Percentiles rank a stretch among this genome's conserved stretches.
Evolutionary conservation across 1,140 invertebrate species (phyloP).

Genomic region (Goniozus legneri): DNA sequence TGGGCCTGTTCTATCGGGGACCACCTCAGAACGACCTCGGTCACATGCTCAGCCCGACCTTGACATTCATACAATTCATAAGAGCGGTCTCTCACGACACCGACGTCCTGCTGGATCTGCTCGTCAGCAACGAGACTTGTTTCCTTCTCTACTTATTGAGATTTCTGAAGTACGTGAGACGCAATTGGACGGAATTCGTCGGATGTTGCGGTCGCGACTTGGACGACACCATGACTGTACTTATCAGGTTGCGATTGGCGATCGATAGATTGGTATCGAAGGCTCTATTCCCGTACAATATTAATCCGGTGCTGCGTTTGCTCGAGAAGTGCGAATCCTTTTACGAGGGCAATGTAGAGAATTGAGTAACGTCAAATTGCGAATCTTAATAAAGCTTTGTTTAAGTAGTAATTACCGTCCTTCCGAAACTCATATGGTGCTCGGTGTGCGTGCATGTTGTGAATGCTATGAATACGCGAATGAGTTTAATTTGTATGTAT

Average conservation of each 20-base stretch:
- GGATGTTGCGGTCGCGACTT: conserved; percentile 72
- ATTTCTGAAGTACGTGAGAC: conserved; percentile 79
- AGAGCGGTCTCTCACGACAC: conserved; percentile 79
- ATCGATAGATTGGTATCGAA: conserved; percentile 79
- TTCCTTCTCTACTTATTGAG: conserved; percentile 82
- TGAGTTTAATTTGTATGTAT: too few relatives aligned
- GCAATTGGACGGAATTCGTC: conserved; percentile 81
- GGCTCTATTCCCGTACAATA: conserved; percentile 85
- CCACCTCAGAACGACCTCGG: conserved; percentile 73
- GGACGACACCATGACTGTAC: conserved; percentile 78
- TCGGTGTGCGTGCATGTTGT: too few relatives aligned
- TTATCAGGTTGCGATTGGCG: conserved; percentile 74
- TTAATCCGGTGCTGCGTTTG: conserved; percentile 79
- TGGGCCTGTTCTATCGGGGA: conserved; percentile 77
- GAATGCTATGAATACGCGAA: too few relatives aligned
- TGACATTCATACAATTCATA: conserved; percentile 81
- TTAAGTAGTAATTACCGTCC: too few relatives aligned
- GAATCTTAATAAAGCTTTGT: neutral
- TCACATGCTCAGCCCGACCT: conserved; percentile 75
- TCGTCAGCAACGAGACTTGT: conserved; percentile 89
- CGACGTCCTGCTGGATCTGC: conserved; percentile 78
- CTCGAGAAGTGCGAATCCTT: conserved; percentile 81
- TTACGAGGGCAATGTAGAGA: conserved; percentile 72
- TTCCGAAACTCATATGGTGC: too few relatives aligned
- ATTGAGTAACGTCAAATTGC: too few relatives aligned